phyloP scores from a whole-genome alignment of 2,113 vertebrate species.

The Saguinus midas region DNA sequence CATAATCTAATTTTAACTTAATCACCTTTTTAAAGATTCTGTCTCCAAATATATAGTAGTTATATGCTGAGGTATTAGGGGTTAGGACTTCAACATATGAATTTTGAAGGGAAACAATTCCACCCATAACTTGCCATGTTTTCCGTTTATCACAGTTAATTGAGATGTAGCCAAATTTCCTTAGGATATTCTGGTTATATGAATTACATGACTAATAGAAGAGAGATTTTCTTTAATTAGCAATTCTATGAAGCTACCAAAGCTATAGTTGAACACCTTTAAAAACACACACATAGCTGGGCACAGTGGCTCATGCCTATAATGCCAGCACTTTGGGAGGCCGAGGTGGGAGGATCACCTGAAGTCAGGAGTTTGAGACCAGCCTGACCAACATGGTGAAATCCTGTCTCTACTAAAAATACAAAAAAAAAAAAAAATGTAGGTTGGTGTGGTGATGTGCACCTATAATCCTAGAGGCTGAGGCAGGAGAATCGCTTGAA shows the following conservation, averaged over 20 bases:
- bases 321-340: too few species aligned
- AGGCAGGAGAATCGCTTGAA: too few species aligned
- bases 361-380: too few species aligned
- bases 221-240: neutral
- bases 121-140: neutral
- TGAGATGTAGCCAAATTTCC: neutral
- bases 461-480: too few species aligned
- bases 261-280: neutral
- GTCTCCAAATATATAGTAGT: neutral
- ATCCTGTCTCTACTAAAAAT: too few species aligned
- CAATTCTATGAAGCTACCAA: neutral
- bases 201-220: neutral
- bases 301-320: too few species aligned
- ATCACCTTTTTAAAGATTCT: neutral
- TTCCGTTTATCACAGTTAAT: neutral
- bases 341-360: too few species aligned
- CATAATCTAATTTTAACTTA: neutral
- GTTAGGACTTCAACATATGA: neutral
- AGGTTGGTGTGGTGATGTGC: too few species aligned
- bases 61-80: neutral
- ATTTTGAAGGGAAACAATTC: neutral
- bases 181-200: neutral
- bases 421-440: too few species aligned
- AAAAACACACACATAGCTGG: neutral
- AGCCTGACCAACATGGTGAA: too few species aligned